Conservation (phyloP, 2,113 vertebrate genomes). For the Argyrosomus japonicus region DNA sequence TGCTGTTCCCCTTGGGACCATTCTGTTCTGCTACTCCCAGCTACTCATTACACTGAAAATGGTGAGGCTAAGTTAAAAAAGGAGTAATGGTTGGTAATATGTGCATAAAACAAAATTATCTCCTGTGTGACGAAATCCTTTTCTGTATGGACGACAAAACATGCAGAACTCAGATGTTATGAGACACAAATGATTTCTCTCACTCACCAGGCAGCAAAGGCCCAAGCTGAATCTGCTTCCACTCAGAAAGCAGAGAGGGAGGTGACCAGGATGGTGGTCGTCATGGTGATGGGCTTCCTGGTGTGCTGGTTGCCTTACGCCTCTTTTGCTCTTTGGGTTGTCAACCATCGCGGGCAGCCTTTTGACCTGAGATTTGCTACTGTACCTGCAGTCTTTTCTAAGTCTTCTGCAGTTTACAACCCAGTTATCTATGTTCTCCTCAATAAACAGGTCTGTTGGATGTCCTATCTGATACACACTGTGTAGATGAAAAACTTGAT, state of each 20-base stretch:
- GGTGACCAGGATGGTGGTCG: slow-evolving; percentile 84
- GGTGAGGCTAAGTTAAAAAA: slow-evolving; percentile 62
- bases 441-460: slow-evolving; percentile 80
- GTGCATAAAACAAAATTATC: not conserved
- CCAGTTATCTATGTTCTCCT: slow-evolving; percentile 83
- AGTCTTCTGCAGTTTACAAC: slow-evolving; percentile 83
- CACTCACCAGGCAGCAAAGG: slow-evolving; percentile 73
- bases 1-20: slow-evolving; percentile 73
- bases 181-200: not conserved
- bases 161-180: not conserved
- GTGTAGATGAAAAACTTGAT: not conserved
- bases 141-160: not conserved
- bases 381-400: slow-evolving; percentile 79
- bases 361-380: slow-evolving; percentile 80
- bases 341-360: slow-evolving; percentile 73
- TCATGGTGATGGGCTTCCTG: slow-evolving; percentile 84
- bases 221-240: slow-evolving; percentile 82
- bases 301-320: slow-evolving; percentile 82
- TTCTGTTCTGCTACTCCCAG: slow-evolving; percentile 81
- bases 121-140: too few relatives aligned
- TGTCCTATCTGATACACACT: not conserved
- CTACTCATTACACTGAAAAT: slow-evolving; percentile 83
- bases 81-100: not conserved
- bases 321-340: slow-evolving; percentile 77
- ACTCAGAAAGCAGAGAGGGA: slow-evolving; percentile 81